These are phyloP conservation scores for Apodemia zela DNA, from an alignment of 2,888 invertebrate genomes.

Conservation along the genomic window DNA sequence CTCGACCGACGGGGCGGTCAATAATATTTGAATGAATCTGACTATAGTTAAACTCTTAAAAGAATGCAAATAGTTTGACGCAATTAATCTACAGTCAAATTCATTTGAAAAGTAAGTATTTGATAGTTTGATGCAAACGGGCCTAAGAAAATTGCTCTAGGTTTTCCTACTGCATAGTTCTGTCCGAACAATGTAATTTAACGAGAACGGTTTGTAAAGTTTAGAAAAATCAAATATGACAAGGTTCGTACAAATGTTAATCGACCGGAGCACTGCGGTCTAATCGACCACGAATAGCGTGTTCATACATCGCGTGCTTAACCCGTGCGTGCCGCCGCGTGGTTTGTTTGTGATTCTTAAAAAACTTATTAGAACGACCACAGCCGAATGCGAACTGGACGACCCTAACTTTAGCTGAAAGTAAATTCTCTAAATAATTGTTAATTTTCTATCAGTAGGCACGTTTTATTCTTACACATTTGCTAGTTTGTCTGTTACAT, in stretches of 20 bases:
- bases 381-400: constrained; percentile 36
- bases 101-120: no score
- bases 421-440: constrained; percentile 10
- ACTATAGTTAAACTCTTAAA: no score
- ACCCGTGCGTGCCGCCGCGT: constrained; percentile 37
- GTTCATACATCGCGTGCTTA: constrained; percentile 49
- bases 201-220: constrained; percentile 14
- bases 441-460: neutral
- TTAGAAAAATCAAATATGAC: constrained; percentile 22
- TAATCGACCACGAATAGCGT: constrained; percentile 48
- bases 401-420: constrained; percentile 6
- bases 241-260: constrained; percentile 18
- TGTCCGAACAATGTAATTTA: neutral
- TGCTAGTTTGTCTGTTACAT: neutral
- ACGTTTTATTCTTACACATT: neutral
- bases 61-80: no score
- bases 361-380: constrained; percentile 61
- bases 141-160: no score
- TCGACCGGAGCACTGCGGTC: constrained; percentile 46
- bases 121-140: no score
- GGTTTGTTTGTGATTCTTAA: constrained; percentile 63
- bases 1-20: no score
- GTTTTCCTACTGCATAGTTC: no score
- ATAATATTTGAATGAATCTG: no score
- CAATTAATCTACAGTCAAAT: no score